Percentiles rank a stretch among this genome's conserved stretches.
These are phyloP conservation scores for Harpalus rubripes DNA, from an alignment of 2,888 invertebrate species.

Conservation along the genomic window DNA sequence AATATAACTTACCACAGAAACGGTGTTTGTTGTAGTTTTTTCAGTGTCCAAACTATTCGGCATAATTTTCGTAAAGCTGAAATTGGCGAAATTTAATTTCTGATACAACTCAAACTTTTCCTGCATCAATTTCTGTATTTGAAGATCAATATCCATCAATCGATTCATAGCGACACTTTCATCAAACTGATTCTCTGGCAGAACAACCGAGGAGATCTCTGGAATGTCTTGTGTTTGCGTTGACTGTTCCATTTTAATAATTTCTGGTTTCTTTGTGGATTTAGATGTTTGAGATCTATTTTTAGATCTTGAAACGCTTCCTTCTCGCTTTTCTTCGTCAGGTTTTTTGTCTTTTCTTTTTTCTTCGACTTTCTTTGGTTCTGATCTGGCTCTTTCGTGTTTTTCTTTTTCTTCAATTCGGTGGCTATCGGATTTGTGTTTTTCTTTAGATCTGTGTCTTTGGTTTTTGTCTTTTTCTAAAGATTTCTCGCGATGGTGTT, in stretches of 20 bases:
- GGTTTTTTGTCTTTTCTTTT: constrained; percentile 17
- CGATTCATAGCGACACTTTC: background rate
- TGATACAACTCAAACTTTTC: constrained; percentile 57
- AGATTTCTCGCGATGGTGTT: background rate
- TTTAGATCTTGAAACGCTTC: no score
- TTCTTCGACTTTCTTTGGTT: constrained; percentile 12
- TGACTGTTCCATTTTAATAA: background rate
- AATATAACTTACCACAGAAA: background rate
- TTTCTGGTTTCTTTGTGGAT: no score
- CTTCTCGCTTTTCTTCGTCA: background rate
- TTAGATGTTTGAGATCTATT: no score
- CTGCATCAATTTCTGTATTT: constrained; percentile 60
- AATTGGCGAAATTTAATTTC: constrained; percentile 18
- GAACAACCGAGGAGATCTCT: background rate
- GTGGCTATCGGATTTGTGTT: no score
- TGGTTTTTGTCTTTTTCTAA: background rate
- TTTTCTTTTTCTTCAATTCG: constrained; percentile 13
- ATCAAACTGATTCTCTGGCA: background rate
- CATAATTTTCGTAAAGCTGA: background rate
- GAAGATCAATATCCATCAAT: constrained; percentile 48
- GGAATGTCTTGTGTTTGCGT: background rate
- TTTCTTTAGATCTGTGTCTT: no score
- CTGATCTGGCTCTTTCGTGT: constrained; percentile 15
- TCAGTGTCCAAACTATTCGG: background rate
- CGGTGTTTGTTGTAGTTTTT: background rate